Evolutionary conservation across 2,888 invertebrate genomes (phyloP), one percentile per base, ranked within the genome.

Genomic region (Agrotis segetum): DNA sequence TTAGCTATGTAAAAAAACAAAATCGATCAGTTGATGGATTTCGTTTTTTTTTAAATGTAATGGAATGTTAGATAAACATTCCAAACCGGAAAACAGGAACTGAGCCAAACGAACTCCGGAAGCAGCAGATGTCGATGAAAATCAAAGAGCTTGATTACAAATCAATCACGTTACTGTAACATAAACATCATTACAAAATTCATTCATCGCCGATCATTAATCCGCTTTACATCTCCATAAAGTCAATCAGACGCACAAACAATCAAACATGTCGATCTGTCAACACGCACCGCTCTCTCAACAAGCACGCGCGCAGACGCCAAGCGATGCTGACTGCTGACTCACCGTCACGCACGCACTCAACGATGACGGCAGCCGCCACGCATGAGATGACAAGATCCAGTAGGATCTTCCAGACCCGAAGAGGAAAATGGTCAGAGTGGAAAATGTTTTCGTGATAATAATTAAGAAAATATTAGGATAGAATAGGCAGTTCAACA

Each of bases 221-320:
- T 71, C 50, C 58, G 19, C 53, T 79, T 62, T 61, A 79, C 46
- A 58, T 71, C 61, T 71, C 46, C 34, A 61, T 75, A 74, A 66
- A 83, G 21, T 66, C 64, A 61, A 79, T 79, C 81, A 80, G 49
- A 67, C 65, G 50, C 56, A 72, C 65, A 66, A 56, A n/a, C n/a
- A n/a, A n/a, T n/a, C n/a, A n/a, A n/a, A 64, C 73, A 67, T 64
- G 56, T 67, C 65, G 17, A 17, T 74, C 67, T 49, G 55, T 77
- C 71, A 80, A 47, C 77, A 66, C 62, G 68, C 71, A 69, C 66
- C 72, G 46, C 49, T 49, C 46, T 50, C 34, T 47, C 70, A 19
- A 24, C 1, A 34, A 16, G 72, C 70, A 76, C 53, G 3, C 47
- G 72, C 65, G 58, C 52, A 50, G 17, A 63, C 65, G 52, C 49